These are phyloP conservation scores for Ceratoteleas bidentatus DNA, from an alignment of 1,140 invertebrate species.

Conservation along the genomic window DNA sequence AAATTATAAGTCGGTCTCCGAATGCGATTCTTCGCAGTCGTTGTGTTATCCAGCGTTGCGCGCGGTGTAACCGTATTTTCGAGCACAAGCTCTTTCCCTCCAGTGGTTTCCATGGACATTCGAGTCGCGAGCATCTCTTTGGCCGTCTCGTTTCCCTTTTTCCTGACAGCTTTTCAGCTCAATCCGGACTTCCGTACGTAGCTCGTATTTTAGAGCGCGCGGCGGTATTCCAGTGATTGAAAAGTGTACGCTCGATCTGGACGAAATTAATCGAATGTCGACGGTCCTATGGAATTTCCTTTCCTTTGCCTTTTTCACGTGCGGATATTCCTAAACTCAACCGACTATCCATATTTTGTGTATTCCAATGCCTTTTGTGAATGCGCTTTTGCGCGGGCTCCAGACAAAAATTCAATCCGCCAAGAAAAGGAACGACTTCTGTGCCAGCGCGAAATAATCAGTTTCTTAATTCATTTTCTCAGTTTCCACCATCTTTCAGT, in stretches of 20 bases:
- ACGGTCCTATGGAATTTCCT: conserved; percentile 30
- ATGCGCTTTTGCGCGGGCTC: background rate
- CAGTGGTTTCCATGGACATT: conserved; percentile 19
- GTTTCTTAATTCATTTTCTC: too few relatives aligned
- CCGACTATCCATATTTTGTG: conserved; percentile 34
- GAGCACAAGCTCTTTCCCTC: conserved; percentile 36
- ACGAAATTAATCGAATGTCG: conserved; percentile 55
- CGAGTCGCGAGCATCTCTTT: conserved; percentile 15
- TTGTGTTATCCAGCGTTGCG: conserved; percentile 41
- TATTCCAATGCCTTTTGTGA: conserved; percentile 19
- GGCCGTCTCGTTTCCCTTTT: conserved; percentile 35
- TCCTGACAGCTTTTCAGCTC: conserved; percentile 37
- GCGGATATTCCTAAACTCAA: conserved; percentile 16
- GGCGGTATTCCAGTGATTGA: conserved; percentile 35
- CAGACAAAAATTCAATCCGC: conserved; percentile 17
- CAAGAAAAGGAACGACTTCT: conserved; percentile 15
- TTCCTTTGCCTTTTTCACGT: conserved; percentile 6
- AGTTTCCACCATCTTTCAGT: too few relatives aligned
- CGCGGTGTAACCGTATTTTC: conserved; percentile 28
- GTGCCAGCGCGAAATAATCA: too few relatives aligned
- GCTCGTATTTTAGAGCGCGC: conserved; percentile 35
- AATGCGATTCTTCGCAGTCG: conserved; percentile 48
- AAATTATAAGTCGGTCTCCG: conserved; percentile 47
- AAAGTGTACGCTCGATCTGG: conserved; percentile 46
- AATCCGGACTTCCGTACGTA: conserved; percentile 27